Evolutionary conservation across 2,797 vertebrate species (phyloP).

Genomic region (Parauchenoglanis punctatus): DNA sequence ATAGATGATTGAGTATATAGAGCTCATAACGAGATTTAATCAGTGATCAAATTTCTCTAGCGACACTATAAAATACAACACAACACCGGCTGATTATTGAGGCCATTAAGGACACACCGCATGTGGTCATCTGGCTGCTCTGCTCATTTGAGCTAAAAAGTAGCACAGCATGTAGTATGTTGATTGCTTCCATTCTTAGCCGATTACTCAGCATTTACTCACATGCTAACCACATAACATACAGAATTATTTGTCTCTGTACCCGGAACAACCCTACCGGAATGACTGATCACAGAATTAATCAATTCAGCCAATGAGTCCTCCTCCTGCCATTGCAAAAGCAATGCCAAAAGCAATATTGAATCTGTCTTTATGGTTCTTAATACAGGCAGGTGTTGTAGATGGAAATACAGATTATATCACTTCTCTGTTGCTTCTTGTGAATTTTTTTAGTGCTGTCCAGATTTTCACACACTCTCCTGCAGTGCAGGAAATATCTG

Average conservation of each 20-base stretch:
- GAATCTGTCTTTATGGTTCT: neutral
- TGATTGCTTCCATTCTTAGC: neutral
- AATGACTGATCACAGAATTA: neutral
- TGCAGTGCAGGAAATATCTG: neutral
- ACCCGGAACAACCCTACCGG: neutral
- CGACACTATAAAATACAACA: neutral
- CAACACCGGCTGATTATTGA: neutral
- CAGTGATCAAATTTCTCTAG: neutral
- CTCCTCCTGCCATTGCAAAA: neutral
- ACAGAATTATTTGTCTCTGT: neutral
- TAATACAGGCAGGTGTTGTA: neutral
- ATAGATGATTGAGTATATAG: neutral
- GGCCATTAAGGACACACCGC: neutral
- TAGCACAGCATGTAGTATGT: neutral
- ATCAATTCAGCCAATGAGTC: neutral
- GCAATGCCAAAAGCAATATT: neutral
- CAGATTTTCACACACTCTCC: conserved; percentile 1
- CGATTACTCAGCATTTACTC: neutral
- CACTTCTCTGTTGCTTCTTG: neutral
- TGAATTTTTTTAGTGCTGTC: neutral
- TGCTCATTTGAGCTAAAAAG: neutral
- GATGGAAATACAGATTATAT: neutral
- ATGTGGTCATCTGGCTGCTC: neutral
- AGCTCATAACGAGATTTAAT: neutral
- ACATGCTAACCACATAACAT: neutral